phyloP scores from a whole-genome alignment of 1,140 invertebrate genomes.

The Dendroctonus ponderosae region DNA sequence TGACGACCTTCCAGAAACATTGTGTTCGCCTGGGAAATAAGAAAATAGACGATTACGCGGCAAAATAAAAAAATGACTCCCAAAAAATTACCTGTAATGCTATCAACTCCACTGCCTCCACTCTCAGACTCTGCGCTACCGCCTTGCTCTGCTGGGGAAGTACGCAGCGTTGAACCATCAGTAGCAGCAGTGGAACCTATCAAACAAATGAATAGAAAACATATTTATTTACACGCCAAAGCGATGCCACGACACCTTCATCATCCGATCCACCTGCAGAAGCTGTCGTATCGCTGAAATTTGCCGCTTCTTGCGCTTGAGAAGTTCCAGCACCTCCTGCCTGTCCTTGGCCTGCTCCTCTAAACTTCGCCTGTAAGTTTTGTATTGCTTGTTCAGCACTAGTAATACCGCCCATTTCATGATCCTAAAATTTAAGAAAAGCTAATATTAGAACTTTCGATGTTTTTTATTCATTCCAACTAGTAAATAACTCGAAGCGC shows the following conservation, averaged over 20 bases:
- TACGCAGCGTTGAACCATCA: constrained; percentile 86
- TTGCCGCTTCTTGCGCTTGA: constrained; percentile 54
- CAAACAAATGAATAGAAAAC: not conserved
- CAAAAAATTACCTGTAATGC: constrained; percentile 65
- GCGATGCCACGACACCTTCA: constrained; percentile 55
- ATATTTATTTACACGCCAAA: not conserved
- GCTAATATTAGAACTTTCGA: not conserved
- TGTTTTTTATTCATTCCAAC: no score
- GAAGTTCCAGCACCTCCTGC: constrained; percentile 25
- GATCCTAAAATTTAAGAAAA: constrained; percentile 35
- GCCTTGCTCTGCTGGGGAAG: constrained; percentile 82
- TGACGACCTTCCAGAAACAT: constrained; percentile 81
- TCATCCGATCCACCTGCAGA: constrained; percentile 88
- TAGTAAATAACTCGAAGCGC: not conserved
- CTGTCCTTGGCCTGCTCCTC: constrained; percentile 32
- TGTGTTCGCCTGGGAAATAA: constrained; percentile 61
- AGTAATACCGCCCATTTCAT: constrained; percentile 38
- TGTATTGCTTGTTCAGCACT: constrained; percentile 31
- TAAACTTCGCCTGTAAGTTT: constrained; percentile 36
- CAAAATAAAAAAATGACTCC: no score
- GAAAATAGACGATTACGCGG: not conserved
- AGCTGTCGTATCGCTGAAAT: constrained; percentile 76
- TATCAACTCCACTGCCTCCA: constrained; percentile 85
- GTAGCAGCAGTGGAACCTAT: constrained; percentile 75
- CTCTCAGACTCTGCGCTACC: constrained; percentile 81